Evolutionary conservation across 2,113 vertebrate genomes (phyloP).

Genomic region (Callithrix jacchus): DNA sequence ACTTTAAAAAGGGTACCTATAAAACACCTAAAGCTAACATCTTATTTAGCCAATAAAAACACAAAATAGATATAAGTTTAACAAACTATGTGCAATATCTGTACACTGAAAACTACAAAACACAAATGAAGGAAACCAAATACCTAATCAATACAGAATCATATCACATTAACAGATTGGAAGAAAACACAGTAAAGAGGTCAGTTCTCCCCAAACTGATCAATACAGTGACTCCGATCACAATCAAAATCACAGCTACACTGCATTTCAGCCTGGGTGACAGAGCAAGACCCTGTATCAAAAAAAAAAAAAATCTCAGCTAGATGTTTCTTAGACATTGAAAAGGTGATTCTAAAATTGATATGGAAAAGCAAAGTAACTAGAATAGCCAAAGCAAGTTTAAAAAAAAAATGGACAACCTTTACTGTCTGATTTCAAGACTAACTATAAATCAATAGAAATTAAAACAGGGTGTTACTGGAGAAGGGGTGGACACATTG

Average conservation of each 20-base stretch:
- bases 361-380: background rate
- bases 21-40: too few species aligned
- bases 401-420: background rate
- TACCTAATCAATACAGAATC: background rate
- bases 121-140: background rate
- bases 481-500: background rate
- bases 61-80: background rate
- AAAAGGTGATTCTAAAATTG: background rate
- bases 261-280: too few species aligned
- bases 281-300: too few species aligned
- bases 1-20: background rate
- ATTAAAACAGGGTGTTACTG: background rate
- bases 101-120: background rate
- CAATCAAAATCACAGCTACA: background rate
- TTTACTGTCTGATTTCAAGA: background rate
- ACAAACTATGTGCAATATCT: background rate
- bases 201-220: background rate
- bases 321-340: background rate
- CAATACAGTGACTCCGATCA: too few species aligned
- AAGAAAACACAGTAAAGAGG: background rate
- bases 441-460: background rate
- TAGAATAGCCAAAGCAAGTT: background rate
- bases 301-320: background rate
- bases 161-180: accelerated
- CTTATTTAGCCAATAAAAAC: background rate